Conservation (phyloP, 1,140 invertebrate species). For the Drosophila kikkawai region DNA sequence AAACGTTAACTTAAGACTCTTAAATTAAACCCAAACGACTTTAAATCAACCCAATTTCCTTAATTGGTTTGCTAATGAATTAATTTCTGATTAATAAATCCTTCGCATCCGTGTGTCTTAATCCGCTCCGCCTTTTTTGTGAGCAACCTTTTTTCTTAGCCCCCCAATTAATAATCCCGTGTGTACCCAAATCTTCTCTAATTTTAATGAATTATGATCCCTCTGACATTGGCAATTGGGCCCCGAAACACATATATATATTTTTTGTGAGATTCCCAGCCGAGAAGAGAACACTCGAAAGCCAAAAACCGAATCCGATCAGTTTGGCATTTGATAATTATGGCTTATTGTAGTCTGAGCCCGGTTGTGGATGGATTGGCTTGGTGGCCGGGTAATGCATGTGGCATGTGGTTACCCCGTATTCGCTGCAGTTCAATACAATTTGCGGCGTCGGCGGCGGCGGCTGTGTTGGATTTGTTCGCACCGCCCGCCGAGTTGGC, state of each 20-base stretch:
- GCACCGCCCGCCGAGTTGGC: conserved; percentile 70
- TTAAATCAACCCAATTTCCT: conserved; percentile 1
- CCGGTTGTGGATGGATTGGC: conserved; percentile 36
- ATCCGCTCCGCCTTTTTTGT: conserved; percentile 28
- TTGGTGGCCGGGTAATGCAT: conserved; percentile 21
- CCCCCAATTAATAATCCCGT: conserved; percentile 37
- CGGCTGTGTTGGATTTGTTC: conserved; percentile 30
- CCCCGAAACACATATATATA: conserved; percentile 1
- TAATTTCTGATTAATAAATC: conserved; percentile 15
- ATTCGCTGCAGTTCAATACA: conserved; percentile 35
- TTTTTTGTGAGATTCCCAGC: conserved; percentile 11
- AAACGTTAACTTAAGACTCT: neutral
- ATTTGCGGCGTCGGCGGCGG: conserved; percentile 33
- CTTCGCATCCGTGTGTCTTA: conserved; percentile 19
- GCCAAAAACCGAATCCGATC: conserved; percentile 39
- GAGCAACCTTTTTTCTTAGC: conserved; percentile 20
- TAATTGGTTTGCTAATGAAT: conserved; percentile 6
- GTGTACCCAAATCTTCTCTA: conserved; percentile 25
- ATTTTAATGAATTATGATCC: conserved; percentile 49
- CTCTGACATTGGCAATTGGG: conserved; percentile 46
- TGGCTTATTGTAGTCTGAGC: conserved; percentile 72
- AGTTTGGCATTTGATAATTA: conserved; percentile 78
- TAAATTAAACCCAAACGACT: neutral
- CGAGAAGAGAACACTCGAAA: conserved; percentile 19
- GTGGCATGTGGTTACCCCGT: conserved; percentile 36